Conservation (phyloP, 2,797 vertebrate genomes). For the Staurois parvus region DNA sequence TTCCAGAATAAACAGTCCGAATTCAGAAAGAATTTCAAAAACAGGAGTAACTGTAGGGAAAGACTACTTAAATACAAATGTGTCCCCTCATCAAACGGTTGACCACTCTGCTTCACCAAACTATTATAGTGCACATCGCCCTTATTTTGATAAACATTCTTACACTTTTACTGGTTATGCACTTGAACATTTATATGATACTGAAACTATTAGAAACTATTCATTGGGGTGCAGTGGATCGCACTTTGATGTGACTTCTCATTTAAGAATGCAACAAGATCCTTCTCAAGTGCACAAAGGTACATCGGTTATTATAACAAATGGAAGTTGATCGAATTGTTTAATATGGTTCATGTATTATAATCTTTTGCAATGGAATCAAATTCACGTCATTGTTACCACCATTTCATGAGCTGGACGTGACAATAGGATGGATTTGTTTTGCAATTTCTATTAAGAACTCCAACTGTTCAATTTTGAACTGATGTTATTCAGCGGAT, state of each 20-base stretch:
- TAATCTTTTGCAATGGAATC: slow-evolving; percentile 67
- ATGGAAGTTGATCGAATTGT: slow-evolving; percentile 89
- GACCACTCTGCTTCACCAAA: slow-evolving; percentile 80
- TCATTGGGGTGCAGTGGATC: slow-evolving; percentile 85
- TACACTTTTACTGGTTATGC: slow-evolving; percentile 92
- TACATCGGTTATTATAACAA: slow-evolving; percentile 96
- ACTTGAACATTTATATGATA: slow-evolving; percentile 93
- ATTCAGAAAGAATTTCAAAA: slow-evolving; percentile 85
- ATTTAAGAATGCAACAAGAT: slow-evolving; percentile 90
- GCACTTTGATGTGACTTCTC: slow-evolving; percentile 89
- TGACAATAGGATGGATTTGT: slow-evolving; percentile 70
- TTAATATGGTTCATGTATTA: slow-evolving; percentile 69
- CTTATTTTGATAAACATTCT: slow-evolving; percentile 92
- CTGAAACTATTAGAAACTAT: slow-evolving; percentile 89
- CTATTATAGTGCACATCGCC: slow-evolving; percentile 85
- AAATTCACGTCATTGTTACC: slow-evolving; percentile 73
- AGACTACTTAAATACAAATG: slow-evolving; percentile 88
- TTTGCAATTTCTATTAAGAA: slow-evolving; percentile 58
- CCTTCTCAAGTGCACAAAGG: slow-evolving; percentile 90
- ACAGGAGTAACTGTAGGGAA: slow-evolving; percentile 81
- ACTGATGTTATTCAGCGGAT: slow-evolving; percentile 64
- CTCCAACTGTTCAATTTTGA: slow-evolving; percentile 67
- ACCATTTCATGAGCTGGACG: slow-evolving; percentile 75
- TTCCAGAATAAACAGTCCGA: slow-evolving; percentile 89
- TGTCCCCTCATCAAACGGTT: slow-evolving; percentile 84